phyloP scores from a whole-genome alignment of 2,888 invertebrate genomes.

The Phyto melanocephala region DNA sequence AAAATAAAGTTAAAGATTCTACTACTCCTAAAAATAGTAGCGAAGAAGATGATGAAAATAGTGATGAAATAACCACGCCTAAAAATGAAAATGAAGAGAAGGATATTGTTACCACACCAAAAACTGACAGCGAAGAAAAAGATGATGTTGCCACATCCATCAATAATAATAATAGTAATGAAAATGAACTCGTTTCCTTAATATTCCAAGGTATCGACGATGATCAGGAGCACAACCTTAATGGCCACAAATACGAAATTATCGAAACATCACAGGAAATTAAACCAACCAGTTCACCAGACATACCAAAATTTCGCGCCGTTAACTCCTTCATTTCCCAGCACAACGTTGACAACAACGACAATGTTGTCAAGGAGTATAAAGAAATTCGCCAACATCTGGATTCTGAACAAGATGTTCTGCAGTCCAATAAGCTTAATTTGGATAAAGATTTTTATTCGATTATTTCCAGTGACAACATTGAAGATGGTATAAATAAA shows the following conservation, averaged over 20 bases:
- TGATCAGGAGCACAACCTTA: not conserved
- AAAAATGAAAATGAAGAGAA: not conserved
- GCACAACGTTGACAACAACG: not conserved
- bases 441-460: slow-evolving; percentile 16
- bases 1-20: not conserved
- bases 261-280: not conserved
- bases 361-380: slow-evolving; percentile 1
- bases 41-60: not conserved
- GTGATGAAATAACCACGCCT: too few relatives aligned
- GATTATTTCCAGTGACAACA: not conserved
- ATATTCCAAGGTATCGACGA: not conserved
- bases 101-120: not conserved
- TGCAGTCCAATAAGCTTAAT: not conserved
- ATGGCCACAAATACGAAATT: slow-evolving; percentile 21
- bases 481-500: not conserved
- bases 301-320: not conserved
- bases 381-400: not conserved
- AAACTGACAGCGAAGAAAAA: not conserved
- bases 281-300: not conserved
- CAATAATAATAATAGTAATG: not conserved
- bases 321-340: not conserved
- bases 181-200: not conserved
- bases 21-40: not conserved
- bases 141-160: not conserved
- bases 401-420: not conserved